Base-by-base conservation (phyloP, 2,113 vertebrate species). In the Callospermophilus lateralis region DNA sequence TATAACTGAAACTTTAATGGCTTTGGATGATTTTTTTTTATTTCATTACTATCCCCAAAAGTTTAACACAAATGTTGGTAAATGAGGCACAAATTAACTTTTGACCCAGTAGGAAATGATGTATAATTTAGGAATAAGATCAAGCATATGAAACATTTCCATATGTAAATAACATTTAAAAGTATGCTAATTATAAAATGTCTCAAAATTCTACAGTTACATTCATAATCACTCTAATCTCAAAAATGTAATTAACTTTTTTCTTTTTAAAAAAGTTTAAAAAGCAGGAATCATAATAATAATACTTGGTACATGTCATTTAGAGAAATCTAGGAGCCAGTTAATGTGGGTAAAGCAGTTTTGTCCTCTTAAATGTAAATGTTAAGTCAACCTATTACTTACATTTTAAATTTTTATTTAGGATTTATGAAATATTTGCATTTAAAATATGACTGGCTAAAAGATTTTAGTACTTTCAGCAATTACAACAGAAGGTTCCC, bases 1-100 rank as follows among this genome's bases (percentile, higher is more conserved):
- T 81, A 89, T 55, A 79, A 74, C 12, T 89, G 15, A 89, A 8
- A 83, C 8, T 76, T 83, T 86, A 84, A 53, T 76, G 51, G 37
- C 19, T 76, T 87, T 94, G 28, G 32, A 70, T 79, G 92, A 91
- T 79, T 86, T 73, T 45, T 90, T 78, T 39, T 93, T 58, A 95
- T 88, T 95, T 93, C 87, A 80, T 70, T 90, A 67, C 42, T 93
- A 53, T 58, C 67, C 34, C n/a, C 16, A 83, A 94, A 84, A 95
- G 37, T 34, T 89, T 70, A 92, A 95, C 28, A 6, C 39, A 79
- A 90, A 76, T 37, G 16, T 63, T 88, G 37, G 58, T 95, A 94
- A 76, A 39, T 92, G 19, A 53, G 55, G 32, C 10, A 81, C 30
- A 48, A 96, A 51, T 93, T 89, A 97, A 97, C 76, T 84, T 77